phyloP scores from a whole-genome alignment of 2,113 vertebrate species.

The Thamnaconus septentrionalis region DNA sequence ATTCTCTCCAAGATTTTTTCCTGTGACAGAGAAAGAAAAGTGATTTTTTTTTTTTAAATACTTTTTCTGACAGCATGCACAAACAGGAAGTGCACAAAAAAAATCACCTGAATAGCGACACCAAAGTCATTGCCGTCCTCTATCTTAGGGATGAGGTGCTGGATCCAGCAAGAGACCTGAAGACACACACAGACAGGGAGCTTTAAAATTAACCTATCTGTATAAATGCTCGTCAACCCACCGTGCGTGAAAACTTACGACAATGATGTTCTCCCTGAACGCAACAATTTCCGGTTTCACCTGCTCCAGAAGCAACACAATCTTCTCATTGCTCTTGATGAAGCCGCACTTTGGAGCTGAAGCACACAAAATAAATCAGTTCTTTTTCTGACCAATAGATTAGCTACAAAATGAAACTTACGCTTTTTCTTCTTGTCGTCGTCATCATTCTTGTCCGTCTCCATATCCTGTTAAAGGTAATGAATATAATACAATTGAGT shows the following conservation, averaged over 20 bases:
- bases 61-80: rapidly evolving
- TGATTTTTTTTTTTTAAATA: not conserved
- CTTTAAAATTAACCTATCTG: not conserved
- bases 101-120: slow-evolving; percentile 84
- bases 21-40: slow-evolving; percentile 53
- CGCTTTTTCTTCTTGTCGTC: slow-evolving; percentile 82
- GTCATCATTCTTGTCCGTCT: slow-evolving; percentile 85
- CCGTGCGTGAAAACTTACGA: slow-evolving; percentile 64
- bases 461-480: slow-evolving; percentile 80
- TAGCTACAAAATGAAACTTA: slow-evolving; percentile 21
- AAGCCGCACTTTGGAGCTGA: slow-evolving; percentile 86
- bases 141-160: slow-evolving; percentile 87
- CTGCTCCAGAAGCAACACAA: slow-evolving; percentile 71
- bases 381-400: not conserved
- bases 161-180: slow-evolving; percentile 86
- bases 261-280: slow-evolving; percentile 82
- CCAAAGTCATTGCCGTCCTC: slow-evolving; percentile 94
- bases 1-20: slow-evolving; percentile 89
- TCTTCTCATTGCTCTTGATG: slow-evolving; percentile 82
- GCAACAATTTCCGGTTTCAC: slow-evolving; percentile 85
- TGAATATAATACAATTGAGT: not conserved
- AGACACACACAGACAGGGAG: not conserved
- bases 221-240: no score
- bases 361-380: not conserved
- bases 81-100: not conserved